Percentiles rank a stretch among this genome's conserved stretches.
Evolutionary conservation across 2,888 invertebrate species (phyloP).

Genomic region (Leptothorax acervorum): DNA sequence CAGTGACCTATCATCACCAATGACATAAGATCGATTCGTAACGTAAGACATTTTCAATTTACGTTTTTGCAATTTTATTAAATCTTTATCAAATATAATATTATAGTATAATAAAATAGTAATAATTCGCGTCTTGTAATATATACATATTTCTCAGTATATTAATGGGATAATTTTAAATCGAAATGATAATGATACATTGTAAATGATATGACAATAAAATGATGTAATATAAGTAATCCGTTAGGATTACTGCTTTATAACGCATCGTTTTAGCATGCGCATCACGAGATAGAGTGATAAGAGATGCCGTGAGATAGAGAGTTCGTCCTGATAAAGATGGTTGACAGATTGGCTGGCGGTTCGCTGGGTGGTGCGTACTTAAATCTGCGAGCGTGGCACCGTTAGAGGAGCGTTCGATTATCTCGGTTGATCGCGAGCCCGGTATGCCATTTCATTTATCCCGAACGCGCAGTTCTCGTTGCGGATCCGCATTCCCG

Average conservation of each 20-base stretch:
- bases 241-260: conserved; percentile 18
- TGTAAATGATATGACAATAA: not conserved
- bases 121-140: not conserved
- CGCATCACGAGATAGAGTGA: conserved; percentile 53
- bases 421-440: conserved; percentile 48
- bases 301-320: conserved; percentile 38
- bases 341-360: conserved; percentile 32
- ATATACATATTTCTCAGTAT: not conserved
- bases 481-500: conserved; percentile 36
- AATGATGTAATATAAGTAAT: not conserved
- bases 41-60: not conserved
- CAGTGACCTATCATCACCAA: too few species aligned
- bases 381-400: conserved; percentile 38
- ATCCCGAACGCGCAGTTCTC: conserved; percentile 17
- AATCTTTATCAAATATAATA: not conserved
- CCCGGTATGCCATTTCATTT: conserved; percentile 43
- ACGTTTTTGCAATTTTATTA: not conserved
- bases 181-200: not conserved
- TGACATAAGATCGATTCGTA: not conserved
- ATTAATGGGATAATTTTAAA: not conserved
- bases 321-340: conserved; percentile 34
- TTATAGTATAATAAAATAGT: not conserved
- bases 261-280: conserved; percentile 52
- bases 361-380: conserved; percentile 19
- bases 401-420: conserved; percentile 44